Percentiles rank a stretch among this genome's conserved stretches.
Evolutionary conservation across 2,797 vertebrate species (phyloP).

Genomic region (Sebastolobus alascanus): DNA sequence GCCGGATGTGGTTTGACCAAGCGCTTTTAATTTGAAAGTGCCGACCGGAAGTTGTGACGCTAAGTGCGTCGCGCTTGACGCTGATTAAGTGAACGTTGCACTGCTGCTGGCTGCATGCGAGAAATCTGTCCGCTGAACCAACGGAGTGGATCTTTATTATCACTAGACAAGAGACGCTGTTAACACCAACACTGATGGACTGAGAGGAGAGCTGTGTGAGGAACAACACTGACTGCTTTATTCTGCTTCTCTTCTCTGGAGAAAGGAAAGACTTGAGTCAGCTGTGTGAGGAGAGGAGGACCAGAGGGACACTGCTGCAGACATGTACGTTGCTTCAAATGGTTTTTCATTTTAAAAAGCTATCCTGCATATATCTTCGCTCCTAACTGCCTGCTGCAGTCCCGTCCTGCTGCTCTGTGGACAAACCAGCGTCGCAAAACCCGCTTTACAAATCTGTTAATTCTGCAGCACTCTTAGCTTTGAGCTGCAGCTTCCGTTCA

Average conservation of each 20-base stretch:
- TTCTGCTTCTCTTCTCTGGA: not conserved
- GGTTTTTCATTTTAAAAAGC: not conserved
- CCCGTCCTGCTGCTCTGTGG: not conserved
- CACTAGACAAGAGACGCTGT: not conserved
- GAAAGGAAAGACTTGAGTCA: slow-evolving; percentile 13
- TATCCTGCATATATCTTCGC: not conserved
- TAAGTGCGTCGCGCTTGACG: fast-evolving
- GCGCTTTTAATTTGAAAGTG: slow-evolving; percentile 25
- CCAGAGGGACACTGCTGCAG: slow-evolving; percentile 13
- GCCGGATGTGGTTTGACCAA: not conserved
- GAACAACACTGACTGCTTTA: not conserved
- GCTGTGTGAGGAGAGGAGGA: slow-evolving; percentile 20
- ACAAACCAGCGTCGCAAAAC: not conserved
- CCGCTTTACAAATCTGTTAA: not conserved
- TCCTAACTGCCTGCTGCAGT: not conserved
- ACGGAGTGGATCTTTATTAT: not conserved
- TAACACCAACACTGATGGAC: not conserved
- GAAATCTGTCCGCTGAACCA: not conserved
- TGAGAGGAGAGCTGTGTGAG: not conserved
- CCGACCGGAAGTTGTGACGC: not conserved
- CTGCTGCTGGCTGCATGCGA: slow-evolving; percentile 7
- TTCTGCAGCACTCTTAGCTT: not conserved
- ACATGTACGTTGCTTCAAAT: slow-evolving; percentile 46
- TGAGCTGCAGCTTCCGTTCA: not conserved
- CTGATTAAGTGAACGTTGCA: too few relatives aligned